These are phyloP conservation scores for Penaeus vannamei DNA, from an alignment of 1,140 invertebrate genomes.

Conservation along the genomic window DNA sequence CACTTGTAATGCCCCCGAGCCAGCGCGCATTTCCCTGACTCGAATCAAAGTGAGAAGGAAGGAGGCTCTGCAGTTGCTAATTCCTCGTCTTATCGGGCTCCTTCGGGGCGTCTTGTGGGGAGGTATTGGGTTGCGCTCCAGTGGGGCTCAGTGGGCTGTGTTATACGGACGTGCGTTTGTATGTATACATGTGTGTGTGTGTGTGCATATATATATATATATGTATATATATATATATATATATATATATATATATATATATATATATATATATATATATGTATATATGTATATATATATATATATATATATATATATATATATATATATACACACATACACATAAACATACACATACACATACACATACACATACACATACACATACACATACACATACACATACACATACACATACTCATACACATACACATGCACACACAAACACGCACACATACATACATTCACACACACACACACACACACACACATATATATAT, in stretches of 20 bases:
- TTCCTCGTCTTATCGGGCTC: too few relatives aligned
- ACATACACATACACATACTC: background rate
- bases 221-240: background rate
- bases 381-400: background rate
- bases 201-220: background rate
- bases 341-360: background rate
- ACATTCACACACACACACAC: background rate
- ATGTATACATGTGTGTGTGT: background rate
- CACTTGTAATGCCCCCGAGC: too few relatives aligned
- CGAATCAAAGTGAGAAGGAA: too few relatives aligned
- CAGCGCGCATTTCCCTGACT: too few relatives aligned
- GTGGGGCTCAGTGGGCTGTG: too few relatives aligned
- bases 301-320: background rate
- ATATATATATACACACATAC: background rate
- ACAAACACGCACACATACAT: background rate
- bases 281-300: background rate
- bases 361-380: background rate
- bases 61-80: too few relatives aligned
- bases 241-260: conserved; percentile 6
- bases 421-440: background rate
- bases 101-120: too few relatives aligned
- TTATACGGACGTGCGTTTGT: background rate
- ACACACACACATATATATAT: background rate
- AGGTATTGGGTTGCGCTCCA: too few relatives aligned
- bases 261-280: background rate